Conservation (phyloP, 2,888 invertebrate genomes). For the Erebia palarica region DNA sequence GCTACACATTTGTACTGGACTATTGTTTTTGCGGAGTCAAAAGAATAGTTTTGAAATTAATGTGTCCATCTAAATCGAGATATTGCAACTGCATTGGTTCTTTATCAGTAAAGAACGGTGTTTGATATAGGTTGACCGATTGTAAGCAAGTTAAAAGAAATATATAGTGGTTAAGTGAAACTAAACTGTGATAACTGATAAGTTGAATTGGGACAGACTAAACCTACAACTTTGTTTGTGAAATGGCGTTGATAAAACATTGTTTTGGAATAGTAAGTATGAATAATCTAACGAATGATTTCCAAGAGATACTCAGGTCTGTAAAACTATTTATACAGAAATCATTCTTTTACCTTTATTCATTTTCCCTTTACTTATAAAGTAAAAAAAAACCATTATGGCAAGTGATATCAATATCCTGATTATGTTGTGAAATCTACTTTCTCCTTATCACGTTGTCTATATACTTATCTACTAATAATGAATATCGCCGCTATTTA, state of each 20-base stretch:
- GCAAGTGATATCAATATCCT: too few relatives aligned
- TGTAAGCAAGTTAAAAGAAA: neutral
- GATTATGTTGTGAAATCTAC: neutral
- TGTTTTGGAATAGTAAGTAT: slow-evolving; percentile 21
- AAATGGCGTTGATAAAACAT: slow-evolving; percentile 3
- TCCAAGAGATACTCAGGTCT: too few relatives aligned
- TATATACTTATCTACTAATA: too few relatives aligned
- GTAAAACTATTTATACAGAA: too few relatives aligned
- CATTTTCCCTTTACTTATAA: too few relatives aligned
- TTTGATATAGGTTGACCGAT: neutral
- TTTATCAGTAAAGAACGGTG: neutral
- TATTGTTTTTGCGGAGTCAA: neutral
- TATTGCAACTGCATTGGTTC: neutral
- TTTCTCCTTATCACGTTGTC: too few relatives aligned
- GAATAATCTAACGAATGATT: neutral
- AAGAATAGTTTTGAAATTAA: neutral
- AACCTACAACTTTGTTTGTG: neutral
- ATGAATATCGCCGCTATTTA: too few relatives aligned
- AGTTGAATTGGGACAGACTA: neutral
- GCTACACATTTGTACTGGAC: slow-evolving; percentile 9
- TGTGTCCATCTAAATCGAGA: neutral
- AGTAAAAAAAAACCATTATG: too few relatives aligned
- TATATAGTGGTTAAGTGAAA: neutral
- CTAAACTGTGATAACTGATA: neutral
- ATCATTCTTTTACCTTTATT: too few relatives aligned